A percentile compares a stretch with the other conserved stretches of the same genome.
phyloP scores from a whole-genome alignment of 2,797 vertebrate species.

The Mus minutoides region DNA sequence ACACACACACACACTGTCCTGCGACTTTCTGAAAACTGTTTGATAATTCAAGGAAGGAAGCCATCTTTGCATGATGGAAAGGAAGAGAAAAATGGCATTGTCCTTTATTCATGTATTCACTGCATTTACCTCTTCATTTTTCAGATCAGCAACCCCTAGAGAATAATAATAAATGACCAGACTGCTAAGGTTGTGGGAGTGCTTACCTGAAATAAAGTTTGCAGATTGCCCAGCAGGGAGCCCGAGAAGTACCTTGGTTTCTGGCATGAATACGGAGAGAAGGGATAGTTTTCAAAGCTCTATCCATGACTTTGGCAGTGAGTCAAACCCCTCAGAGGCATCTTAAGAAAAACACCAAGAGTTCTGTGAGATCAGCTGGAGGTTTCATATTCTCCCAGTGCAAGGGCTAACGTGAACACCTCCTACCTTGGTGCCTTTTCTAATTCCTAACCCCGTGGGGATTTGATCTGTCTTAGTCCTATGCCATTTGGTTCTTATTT shows the following conservation, averaged over 20 bases:
- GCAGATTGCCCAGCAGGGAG: neutral
- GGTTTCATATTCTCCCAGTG: neutral
- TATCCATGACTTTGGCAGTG: neutral
- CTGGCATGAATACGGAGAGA: neutral
- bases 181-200: neutral
- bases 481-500: neutral
- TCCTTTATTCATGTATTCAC: conserved; percentile 27
- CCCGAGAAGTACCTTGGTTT: neutral
- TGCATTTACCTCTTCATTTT: neutral
- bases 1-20: no score
- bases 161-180: neutral
- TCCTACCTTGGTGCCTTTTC: neutral
- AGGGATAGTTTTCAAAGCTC: neutral
- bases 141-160: neutral
- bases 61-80: neutral
- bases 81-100: conserved; percentile 33
- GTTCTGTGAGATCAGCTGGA: neutral
- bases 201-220: neutral
- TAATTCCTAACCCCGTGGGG: neutral
- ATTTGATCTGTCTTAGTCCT: neutral
- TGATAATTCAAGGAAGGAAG: conserved; percentile 36
- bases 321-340: neutral
- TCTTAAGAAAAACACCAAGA: neutral
- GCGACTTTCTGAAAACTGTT: conserved; percentile 30
- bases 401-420: neutral